phyloP scores from a whole-genome alignment of 2,113 vertebrate species.

The Saguinus midas region DNA sequence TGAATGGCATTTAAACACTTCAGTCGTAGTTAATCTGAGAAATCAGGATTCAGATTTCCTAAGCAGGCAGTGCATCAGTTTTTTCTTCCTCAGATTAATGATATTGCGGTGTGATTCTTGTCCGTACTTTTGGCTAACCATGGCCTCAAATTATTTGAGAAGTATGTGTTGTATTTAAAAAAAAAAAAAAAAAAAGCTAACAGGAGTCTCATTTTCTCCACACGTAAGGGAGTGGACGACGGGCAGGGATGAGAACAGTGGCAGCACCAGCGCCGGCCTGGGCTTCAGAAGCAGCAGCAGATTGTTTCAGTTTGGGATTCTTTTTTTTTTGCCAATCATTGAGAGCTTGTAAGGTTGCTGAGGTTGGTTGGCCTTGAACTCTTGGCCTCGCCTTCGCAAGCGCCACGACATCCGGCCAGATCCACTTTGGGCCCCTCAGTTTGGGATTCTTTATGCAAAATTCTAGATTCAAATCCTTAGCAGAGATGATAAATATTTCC shows the following conservation, averaged over 20 bases:
- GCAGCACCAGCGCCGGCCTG: rapidly evolving
- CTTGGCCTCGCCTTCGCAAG: too few relatives aligned
- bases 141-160: neutral
- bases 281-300: neutral
- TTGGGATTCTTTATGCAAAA: neutral
- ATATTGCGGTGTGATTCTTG: neutral
- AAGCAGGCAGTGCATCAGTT: neutral
- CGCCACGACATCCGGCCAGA: too few relatives aligned
- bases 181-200: neutral
- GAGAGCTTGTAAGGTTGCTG: too few relatives aligned
- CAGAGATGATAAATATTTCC: neutral
- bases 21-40: neutral
- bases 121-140: neutral
- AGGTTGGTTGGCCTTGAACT: too few relatives aligned
- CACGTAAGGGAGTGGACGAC: neutral
- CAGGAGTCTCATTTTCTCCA: neutral
- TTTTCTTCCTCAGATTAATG: neutral
- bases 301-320: neutral
- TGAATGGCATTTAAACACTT: neutral
- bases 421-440: too few relatives aligned
- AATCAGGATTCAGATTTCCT: neutral
- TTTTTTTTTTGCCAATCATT: too few relatives aligned
- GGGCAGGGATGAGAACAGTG: rapidly evolving
- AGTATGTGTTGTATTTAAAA: neutral
- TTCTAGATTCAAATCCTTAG: neutral